Evolutionary conservation across 1,140 invertebrate species (phyloP).

Genomic region (Asbolus verrucosus): DNA sequence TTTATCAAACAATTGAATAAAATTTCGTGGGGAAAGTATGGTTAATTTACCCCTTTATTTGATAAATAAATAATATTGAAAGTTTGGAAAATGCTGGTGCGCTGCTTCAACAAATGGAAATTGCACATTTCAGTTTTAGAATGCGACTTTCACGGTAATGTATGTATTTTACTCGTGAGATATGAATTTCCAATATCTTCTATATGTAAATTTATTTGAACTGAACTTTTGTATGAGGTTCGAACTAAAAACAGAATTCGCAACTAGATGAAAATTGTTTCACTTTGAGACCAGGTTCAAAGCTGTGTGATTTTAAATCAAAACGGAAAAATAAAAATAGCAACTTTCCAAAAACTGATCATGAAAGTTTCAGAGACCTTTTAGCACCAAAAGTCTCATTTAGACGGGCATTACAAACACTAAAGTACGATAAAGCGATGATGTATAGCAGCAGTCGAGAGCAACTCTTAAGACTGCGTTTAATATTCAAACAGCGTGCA

Average conservation of each 20-base stretch:
- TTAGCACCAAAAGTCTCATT: slow-evolving; percentile 49
- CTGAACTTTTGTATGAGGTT: slow-evolving; percentile 5
- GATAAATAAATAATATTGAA: too few relatives aligned
- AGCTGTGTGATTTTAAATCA: slow-evolving; percentile 8
- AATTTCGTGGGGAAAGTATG: neutral
- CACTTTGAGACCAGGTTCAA: slow-evolving; percentile 5
- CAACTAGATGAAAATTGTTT: slow-evolving; percentile 24
- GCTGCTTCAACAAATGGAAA: too few relatives aligned
- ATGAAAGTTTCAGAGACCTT: slow-evolving; percentile 33
- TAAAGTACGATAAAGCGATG: slow-evolving; percentile 55
- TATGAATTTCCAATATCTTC: slow-evolving; percentile 14
- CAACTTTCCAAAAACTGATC: slow-evolving; percentile 11
- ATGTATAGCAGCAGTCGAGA: slow-evolving; percentile 55
- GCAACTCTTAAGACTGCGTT: slow-evolving; percentile 54
- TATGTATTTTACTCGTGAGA: neutral
- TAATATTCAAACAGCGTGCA: slow-evolving; percentile 55
- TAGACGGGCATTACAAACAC: slow-evolving; percentile 52
- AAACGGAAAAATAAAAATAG: slow-evolving; percentile 22
- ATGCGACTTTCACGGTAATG: neutral
- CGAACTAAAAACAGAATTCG: slow-evolving; percentile 16
- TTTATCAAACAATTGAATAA: neutral
- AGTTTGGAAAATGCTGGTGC: too few relatives aligned
- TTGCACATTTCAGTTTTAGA: neutral
- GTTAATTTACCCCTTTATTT: neutral
- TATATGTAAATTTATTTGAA: slow-evolving; percentile 20